A percentile compares a stretch with the other conserved stretches of the same genome.
phyloP scores from a whole-genome alignment of 2,888 invertebrate species.

The Luperina nickerlii region DNA sequence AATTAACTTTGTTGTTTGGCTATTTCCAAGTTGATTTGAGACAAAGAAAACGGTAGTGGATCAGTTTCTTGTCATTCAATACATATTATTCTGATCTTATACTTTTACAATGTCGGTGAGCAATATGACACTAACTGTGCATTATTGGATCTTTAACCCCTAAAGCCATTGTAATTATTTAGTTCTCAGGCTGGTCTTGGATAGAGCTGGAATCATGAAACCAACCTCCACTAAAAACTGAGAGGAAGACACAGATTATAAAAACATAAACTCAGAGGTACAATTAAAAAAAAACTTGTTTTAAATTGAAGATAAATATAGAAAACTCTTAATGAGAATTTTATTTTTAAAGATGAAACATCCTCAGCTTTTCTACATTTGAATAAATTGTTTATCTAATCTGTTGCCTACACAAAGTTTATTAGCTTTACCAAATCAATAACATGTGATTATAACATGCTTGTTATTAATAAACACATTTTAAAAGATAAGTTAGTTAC shows the following conservation, averaged over 20 bases:
- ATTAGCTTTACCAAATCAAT: constrained; percentile 60
- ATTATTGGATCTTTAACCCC: constrained; percentile 26
- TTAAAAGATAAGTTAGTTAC: constrained; percentile 34
- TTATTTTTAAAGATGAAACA: constrained; percentile 21
- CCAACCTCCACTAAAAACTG: not conserved
- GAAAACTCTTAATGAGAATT: not conserved
- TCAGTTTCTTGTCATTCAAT: constrained; percentile 42
- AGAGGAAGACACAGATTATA: not conserved
- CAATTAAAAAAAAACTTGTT: constrained; percentile 4
- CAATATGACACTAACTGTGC: constrained; percentile 17
- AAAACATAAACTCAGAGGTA: constrained; percentile 2
- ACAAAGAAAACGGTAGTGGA: constrained; percentile 26
- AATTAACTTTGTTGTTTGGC: constrained; percentile 10
- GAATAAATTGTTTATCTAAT: constrained; percentile 58
- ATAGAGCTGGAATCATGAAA: constrained; percentile 16
- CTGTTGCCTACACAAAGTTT: constrained; percentile 56
- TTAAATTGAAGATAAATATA: not conserved
- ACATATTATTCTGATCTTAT: constrained; percentile 34
- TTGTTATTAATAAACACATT: constrained; percentile 50
- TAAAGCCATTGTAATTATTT: constrained; percentile 30
- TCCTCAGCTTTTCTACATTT: constrained; percentile 29
- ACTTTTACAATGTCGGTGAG: constrained; percentile 6
- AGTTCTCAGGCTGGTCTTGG: constrained; percentile 8
- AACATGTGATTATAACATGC: constrained; percentile 59
- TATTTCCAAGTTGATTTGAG: constrained; percentile 31